Conservation (phyloP, 2,113 vertebrate species). For the Sander vitreus region DNA sequence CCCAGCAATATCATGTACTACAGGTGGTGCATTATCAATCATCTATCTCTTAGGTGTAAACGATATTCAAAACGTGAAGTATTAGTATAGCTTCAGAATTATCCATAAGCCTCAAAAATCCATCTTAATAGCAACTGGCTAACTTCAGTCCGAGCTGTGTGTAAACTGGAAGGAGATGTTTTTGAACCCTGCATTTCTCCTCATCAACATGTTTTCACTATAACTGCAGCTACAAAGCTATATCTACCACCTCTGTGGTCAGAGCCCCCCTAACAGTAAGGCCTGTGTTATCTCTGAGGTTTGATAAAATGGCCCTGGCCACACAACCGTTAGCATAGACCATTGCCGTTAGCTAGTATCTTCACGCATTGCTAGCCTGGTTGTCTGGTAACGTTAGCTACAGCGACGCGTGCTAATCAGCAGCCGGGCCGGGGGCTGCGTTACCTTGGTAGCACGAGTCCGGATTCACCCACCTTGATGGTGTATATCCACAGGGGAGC, state of each 20-base stretch:
- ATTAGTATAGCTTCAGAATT: constrained; percentile 10
- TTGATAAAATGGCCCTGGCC: constrained; percentile 67
- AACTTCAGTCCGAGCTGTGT: constrained; percentile 41
- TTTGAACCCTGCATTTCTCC: not conserved
- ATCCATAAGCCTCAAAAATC: not conserved
- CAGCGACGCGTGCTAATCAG: constrained; percentile 60
- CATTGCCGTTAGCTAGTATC: constrained; percentile 65
- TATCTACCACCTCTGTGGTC: not conserved
- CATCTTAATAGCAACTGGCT: constrained; percentile 10
- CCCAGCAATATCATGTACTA: too few relatives aligned
- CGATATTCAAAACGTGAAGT: not conserved
- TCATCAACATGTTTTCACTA: not conserved
- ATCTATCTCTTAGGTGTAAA: not conserved
- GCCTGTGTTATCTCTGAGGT: constrained; percentile 19
- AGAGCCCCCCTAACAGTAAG: too few relatives aligned
- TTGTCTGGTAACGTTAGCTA: constrained; percentile 36
- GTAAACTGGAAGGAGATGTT: not conserved
- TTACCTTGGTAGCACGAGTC: constrained; percentile 2
- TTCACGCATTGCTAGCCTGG: constrained; percentile 46
- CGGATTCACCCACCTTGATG: constrained; percentile 78
- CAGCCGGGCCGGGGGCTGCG: constrained; percentile 36
- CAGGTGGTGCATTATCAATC: not conserved
- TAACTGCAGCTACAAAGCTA: not conserved
- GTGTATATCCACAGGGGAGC: constrained; percentile 80
- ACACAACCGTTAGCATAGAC: constrained; percentile 63